phyloP scores from a whole-genome alignment of 2,113 vertebrate species.

The Lathamus discolor region DNA sequence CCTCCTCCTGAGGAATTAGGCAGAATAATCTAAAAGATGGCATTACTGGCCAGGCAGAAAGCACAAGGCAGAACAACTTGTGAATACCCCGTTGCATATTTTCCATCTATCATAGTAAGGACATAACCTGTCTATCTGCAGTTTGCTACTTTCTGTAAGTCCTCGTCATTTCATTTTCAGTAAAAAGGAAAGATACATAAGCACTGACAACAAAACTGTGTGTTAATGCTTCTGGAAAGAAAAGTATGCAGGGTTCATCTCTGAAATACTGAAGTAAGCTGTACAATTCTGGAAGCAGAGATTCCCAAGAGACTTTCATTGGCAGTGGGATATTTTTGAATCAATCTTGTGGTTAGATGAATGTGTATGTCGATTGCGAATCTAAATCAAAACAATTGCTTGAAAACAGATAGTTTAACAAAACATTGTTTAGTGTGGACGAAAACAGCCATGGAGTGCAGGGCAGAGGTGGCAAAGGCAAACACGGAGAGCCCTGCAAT shows the following conservation, averaged over 20 bases:
- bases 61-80: accelerated
- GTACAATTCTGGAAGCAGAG: not conserved
- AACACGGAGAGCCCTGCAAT: accelerated
- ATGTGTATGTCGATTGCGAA: not conserved
- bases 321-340: not conserved
- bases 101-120: not conserved
- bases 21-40: not conserved
- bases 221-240: not conserved
- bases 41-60: not conserved
- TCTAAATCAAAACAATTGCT: not conserved
- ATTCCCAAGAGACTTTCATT: not conserved
- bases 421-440: not conserved
- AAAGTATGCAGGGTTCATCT: accelerated
- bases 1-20: not conserved
- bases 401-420: not conserved
- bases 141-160: not conserved
- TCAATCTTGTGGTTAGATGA: not conserved
- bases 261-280: not conserved
- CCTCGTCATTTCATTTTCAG: not conserved
- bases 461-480: not conserved
- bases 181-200: not conserved
- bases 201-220: not conserved
- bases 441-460: not conserved
- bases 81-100: not conserved
- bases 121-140: not conserved